A percentile compares a stretch with the other conserved stretches of the same genome.
Conservation (phyloP, 1,140 invertebrate species). For the Drosophila lacertosa region DNA sequence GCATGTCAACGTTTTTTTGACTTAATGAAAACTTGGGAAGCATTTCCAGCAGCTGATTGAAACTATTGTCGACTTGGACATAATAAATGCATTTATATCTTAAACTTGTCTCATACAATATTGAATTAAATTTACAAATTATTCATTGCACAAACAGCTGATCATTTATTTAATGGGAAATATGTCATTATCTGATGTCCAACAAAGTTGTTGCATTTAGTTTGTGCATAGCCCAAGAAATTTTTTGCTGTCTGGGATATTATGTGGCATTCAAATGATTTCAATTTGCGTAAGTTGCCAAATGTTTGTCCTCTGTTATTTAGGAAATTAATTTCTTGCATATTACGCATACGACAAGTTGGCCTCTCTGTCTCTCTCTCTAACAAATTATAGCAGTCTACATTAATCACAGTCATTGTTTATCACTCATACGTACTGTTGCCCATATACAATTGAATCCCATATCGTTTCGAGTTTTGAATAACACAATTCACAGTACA, state of each 20-base stretch:
- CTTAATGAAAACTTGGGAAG: not conserved
- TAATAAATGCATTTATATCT: not conserved
- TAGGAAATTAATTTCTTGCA: conserved; percentile 13
- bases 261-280: not conserved
- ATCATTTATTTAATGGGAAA: no score
- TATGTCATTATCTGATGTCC: no score
- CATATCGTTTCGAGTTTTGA: no score
- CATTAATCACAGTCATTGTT: conserved; percentile 17
- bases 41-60: not conserved
- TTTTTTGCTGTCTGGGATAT: no score
- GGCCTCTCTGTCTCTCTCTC: not conserved
- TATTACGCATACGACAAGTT: conserved; percentile 20
- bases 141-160: no score
- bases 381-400: not conserved
- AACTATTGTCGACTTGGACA: not conserved
- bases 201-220: not conserved
- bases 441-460: not conserved
- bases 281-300: not conserved
- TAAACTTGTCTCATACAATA: not conserved
- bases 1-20: conserved; percentile 14
- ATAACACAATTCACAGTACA: no score
- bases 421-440: conserved; percentile 3
- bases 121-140: not conserved
- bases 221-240: not conserved
- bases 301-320: not conserved